These are phyloP conservation scores for Blastobasis adustella DNA, from an alignment of 2,888 invertebrate species.

Conservation along the genomic window DNA sequence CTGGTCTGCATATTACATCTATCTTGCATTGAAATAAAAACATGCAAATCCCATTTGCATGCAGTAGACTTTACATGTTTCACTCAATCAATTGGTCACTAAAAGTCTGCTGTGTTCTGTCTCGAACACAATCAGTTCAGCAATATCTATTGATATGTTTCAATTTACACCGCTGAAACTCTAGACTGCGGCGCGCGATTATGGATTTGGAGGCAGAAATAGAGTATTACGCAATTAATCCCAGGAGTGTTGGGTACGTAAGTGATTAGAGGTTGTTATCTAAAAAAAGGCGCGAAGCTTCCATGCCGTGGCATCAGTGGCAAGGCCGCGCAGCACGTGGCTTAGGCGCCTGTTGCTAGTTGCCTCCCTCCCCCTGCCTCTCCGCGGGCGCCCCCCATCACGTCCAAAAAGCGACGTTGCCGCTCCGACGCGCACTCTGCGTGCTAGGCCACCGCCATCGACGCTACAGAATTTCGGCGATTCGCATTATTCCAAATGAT, in stretches of 20 bases:
- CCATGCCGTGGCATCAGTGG: conserved; percentile 40
- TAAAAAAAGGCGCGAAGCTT: conserved; percentile 67
- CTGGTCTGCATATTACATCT: too few relatives aligned
- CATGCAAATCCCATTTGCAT: too few relatives aligned
- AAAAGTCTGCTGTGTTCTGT: too few relatives aligned
- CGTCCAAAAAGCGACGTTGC: conserved; percentile 50
- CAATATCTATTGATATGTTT: too few relatives aligned
- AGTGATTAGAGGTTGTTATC: conserved; percentile 47
- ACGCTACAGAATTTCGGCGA: conserved; percentile 31
- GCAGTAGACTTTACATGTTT: too few relatives aligned
- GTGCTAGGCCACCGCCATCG: conserved; percentile 22
- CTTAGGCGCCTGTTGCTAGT: conserved; percentile 65
- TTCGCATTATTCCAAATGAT: conserved; percentile 24
- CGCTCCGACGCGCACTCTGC: conserved; percentile 34
- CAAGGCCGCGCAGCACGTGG: conserved; percentile 69
- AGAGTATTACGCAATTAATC: conserved; percentile 23
- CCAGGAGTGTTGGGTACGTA: conserved; percentile 22
- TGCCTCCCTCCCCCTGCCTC: conserved; percentile 25
- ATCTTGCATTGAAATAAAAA: too few relatives aligned
- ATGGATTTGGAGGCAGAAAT: not conserved
- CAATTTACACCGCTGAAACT: too few relatives aligned
- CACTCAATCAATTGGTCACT: too few relatives aligned
- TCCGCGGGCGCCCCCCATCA: conserved; percentile 18
- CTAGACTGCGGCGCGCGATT: too few relatives aligned
- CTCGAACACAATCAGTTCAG: too few relatives aligned